Evolutionary conservation across 2,888 invertebrate genomes (phyloP), one percentile per base, ranked within the genome.

Genomic region (Therioaphis trifolii): DNA sequence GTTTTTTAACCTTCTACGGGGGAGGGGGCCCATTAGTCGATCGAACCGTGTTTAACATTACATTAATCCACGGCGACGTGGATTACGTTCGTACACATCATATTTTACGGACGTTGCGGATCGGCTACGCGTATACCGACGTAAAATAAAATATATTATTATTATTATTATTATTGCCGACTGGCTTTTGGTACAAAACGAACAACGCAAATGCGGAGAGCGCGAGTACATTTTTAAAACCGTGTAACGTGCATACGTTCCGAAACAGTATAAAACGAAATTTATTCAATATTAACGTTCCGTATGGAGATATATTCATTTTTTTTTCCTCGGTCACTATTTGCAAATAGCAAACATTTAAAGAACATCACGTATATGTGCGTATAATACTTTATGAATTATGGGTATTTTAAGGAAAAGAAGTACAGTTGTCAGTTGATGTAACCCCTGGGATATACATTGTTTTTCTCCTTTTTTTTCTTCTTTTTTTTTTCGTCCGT

Each of bases 311-410:
- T 46, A 9, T 46, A 49, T 49, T 18, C 7, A 18, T 49, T 49
- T 49, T 43, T 11, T 43, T 49, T 49, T 49, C 18, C 15, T 49
- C 15, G 4, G 49, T 18, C 15, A 18, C 49, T 49, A 49, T 49
- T 49, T 49, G 49, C 18, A 49, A 49, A 49, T 49, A 49, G 15
- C 49, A 49, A 5, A 49, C 49, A 7, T 49, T 49, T 49, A 49
- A 18, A 18, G 1, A 18, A 18, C 49, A 49, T 58, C 2, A 2
- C 11, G 24, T 24, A 58, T 2, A 12, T 58, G 12, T n/a, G n/a
- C n/a, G n/a, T 58, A 58, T 58, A 58, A 58, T 58, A 58, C 21
- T 58, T 24, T 24, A 58, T 58, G 58, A 58, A 58, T 58, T 58
- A 58, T 58, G 58, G 14, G 24, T 24, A 21, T 12, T 58, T 58